phyloP scores from a whole-genome alignment of 2,113 vertebrate species.

The Mohoua ochrocephala region DNA sequence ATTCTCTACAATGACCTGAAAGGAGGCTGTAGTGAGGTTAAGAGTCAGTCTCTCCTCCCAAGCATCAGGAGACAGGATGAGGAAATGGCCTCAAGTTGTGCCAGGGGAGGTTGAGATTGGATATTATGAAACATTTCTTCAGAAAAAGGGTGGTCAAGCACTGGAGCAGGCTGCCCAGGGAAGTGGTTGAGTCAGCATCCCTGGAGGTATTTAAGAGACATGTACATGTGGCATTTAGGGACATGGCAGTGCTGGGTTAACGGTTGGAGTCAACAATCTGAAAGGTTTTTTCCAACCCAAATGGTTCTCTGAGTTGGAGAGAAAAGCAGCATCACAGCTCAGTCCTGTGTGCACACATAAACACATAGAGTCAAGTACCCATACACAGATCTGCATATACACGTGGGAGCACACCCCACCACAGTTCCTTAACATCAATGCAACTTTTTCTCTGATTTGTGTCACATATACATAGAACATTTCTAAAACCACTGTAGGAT shows the following conservation, averaged over 20 bases:
- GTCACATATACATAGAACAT: not conserved
- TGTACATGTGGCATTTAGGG: not conserved
- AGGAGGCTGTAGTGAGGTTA: not conserved
- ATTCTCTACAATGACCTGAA: not conserved
- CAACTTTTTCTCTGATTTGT: not conserved
- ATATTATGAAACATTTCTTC: not conserved
- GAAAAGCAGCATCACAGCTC: not conserved
- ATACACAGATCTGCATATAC: fast-evolving
- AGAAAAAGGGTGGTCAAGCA: not conserved
- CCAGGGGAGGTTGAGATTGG: not conserved
- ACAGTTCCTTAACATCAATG: not conserved
- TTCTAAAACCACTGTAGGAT: not conserved
- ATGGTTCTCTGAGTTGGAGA: not conserved
- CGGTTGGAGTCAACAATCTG: not conserved
- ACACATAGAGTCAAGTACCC: not conserved
- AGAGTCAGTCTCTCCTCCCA: not conserved
- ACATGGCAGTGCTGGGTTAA: not conserved
- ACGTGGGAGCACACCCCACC: fast-evolving
- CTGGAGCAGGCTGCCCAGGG: not conserved
- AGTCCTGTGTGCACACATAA: fast-evolving
- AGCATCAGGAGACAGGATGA: not conserved
- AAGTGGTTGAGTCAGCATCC: not conserved
- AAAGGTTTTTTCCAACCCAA: not conserved
- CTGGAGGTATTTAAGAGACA: not conserved
- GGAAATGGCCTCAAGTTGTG: fast-evolving